These are phyloP conservation scores for Drosophila persimilis DNA, from an alignment of 1,140 invertebrate species.

Conservation along the genomic window DNA sequence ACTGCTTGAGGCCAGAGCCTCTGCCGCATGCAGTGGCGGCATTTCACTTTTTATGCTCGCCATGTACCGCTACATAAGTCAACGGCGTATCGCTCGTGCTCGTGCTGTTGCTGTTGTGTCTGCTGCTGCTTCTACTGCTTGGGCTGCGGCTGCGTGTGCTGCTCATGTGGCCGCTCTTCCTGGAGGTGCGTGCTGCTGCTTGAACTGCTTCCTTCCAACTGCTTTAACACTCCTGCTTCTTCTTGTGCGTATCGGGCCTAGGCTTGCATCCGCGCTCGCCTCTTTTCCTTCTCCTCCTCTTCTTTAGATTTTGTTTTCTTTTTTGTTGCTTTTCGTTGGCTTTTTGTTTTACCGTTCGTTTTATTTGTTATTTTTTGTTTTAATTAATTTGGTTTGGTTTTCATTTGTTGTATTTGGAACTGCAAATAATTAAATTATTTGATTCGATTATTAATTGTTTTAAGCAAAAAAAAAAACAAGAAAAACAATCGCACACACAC, in stretches of 20 bases:
- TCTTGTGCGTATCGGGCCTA: slow-evolving; percentile 17
- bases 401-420: slow-evolving; percentile 54
- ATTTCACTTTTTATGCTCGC: slow-evolving; percentile 77
- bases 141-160: slow-evolving; percentile 12
- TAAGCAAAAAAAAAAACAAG: slow-evolving; percentile 9
- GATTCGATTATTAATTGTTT: slow-evolving; percentile 34
- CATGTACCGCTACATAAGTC: slow-evolving; percentile 73
- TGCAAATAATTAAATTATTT: slow-evolving; percentile 56
- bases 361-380: slow-evolving; percentile 26
- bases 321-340: slow-evolving; percentile 19
- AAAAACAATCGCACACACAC: slow-evolving; percentile 21
- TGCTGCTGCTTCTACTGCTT: slow-evolving; percentile 21
- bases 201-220: slow-evolving; percentile 14
- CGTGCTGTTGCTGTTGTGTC: neutral
- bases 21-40: slow-evolving; percentile 82
- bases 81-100: slow-evolving; percentile 26
- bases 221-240: slow-evolving; percentile 14
- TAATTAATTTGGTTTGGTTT: slow-evolving; percentile 9
- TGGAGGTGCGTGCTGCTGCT: slow-evolving; percentile 6
- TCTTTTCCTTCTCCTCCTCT: neutral
- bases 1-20: slow-evolving; percentile 61
- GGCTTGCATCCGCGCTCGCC: slow-evolving; percentile 23
- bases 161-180: slow-evolving; percentile 7
- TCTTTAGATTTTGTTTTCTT: slow-evolving; percentile 37
- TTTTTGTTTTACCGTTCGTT: slow-evolving; percentile 27